Conservation (phyloP, 2,797 vertebrate genomes). For the Acrocephalus scirpaceus region DNA sequence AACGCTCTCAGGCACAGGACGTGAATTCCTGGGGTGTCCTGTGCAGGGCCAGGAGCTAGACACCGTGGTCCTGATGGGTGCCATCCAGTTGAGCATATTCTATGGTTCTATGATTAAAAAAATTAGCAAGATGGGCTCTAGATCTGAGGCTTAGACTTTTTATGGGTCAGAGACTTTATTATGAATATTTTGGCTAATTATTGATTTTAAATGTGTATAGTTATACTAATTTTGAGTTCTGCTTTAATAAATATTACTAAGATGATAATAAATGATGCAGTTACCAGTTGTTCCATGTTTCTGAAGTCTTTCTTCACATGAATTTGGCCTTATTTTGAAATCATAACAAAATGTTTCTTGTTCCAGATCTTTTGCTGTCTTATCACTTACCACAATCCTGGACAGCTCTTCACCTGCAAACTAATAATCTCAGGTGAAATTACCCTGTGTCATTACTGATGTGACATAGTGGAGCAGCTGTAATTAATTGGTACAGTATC, state of each 20-base stretch:
- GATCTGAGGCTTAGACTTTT: background rate
- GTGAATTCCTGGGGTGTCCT: background rate
- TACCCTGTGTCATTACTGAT: background rate
- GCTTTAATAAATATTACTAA: background rate
- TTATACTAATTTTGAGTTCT: background rate
- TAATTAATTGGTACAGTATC: background rate
- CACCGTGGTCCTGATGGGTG: rapidly evolving
- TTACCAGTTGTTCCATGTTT: background rate
- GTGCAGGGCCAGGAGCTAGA: background rate
- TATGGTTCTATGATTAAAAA: background rate
- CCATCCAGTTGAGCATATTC: background rate
- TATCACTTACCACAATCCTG: background rate
- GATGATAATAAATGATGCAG: background rate
- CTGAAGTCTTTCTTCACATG: background rate
- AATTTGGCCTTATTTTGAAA: background rate
- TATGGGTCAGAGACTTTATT: background rate
- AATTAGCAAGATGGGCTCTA: background rate
- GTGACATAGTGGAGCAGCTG: background rate
- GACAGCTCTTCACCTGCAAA: background rate
- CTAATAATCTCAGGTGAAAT: background rate
- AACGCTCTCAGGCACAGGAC: rapidly evolving
- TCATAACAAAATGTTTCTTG: background rate
- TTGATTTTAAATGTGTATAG: background rate
- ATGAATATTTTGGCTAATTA: background rate
- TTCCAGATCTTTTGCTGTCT: background rate